These are phyloP conservation scores for Amiota minor DNA, from an alignment of 2,888 invertebrate species.

Conservation along the genomic window DNA sequence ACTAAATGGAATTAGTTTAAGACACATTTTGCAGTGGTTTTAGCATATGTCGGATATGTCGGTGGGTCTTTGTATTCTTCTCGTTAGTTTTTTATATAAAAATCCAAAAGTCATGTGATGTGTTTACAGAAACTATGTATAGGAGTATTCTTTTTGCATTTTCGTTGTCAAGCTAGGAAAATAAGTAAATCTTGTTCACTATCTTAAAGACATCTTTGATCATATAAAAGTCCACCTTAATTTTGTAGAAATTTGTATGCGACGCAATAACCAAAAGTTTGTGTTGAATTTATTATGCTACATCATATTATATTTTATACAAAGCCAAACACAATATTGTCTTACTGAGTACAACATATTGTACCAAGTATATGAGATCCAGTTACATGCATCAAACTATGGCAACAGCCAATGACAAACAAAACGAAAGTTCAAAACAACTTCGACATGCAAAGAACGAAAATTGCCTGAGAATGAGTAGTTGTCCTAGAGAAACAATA, in stretches of 20 bases:
- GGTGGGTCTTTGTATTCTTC: no score
- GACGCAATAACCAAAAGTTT: neutral
- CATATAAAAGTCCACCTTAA: neutral
- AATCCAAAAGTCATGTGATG: constrained; percentile 7
- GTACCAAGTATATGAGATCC: neutral
- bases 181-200: neutral
- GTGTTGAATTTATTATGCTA: neutral
- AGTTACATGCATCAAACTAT: neutral
- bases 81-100: no score
- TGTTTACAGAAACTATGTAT: neutral
- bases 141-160: constrained; percentile 34
- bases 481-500: neutral
- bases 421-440: constrained; percentile 2
- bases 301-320: neutral
- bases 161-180: constrained; percentile 6
- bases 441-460: neutral
- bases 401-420: neutral
- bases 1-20: constrained; percentile 64
- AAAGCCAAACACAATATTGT: constrained; percentile 15
- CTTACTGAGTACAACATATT: neutral
- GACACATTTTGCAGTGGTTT: constrained; percentile 54
- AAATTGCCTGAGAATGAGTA: neutral
- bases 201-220: neutral
- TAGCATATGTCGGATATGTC: neutral
- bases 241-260: neutral